Conservation (phyloP, 2,888 invertebrate genomes). For the Maniola hyperantus region DNA sequence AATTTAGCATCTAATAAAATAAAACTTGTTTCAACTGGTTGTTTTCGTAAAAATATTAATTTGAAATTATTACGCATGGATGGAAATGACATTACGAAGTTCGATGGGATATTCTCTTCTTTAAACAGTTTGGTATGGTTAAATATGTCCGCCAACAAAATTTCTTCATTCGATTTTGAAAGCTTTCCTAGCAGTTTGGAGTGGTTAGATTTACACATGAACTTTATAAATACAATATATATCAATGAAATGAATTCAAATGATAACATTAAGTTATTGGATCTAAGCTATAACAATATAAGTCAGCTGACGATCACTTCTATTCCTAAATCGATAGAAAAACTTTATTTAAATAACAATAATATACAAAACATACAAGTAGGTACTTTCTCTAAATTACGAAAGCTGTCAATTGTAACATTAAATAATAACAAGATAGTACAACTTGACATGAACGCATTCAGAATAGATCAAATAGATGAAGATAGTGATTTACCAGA, state of each 20-base stretch:
- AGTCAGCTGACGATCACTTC: slow-evolving; percentile 85
- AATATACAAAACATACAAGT: slow-evolving; percentile 86
- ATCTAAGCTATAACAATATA: slow-evolving; percentile 88
- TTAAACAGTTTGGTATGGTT: slow-evolving; percentile 89
- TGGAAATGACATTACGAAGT: slow-evolving; percentile 89
- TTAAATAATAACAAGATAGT: slow-evolving; percentile 88
- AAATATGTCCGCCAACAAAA: slow-evolving; percentile 90
- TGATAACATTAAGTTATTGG: slow-evolving; percentile 86
- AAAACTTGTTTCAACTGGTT: slow-evolving; percentile 86
- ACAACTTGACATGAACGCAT: slow-evolving; percentile 87
- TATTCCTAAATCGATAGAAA: slow-evolving; percentile 88
- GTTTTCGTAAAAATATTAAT: slow-evolving; percentile 88
- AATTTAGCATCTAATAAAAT: slow-evolving; percentile 92
- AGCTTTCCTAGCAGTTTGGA: slow-evolving; percentile 88
- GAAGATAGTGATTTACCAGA: slow-evolving; percentile 88
- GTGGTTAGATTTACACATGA: slow-evolving; percentile 91
- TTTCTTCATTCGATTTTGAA: slow-evolving; percentile 89
- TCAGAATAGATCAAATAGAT: slow-evolving; percentile 86
- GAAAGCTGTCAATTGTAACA: slow-evolving; percentile 87
- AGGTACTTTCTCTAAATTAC: slow-evolving; percentile 87
- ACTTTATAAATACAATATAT: slow-evolving; percentile 84
- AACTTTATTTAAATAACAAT: slow-evolving; percentile 89
- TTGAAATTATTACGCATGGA: slow-evolving; percentile 89
- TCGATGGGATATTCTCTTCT: slow-evolving; percentile 87
- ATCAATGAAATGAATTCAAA: slow-evolving; percentile 80